A percentile compares a stretch with the other conserved stretches of the same genome.
These are phyloP conservation scores for Nycticebus coucang DNA, from an alignment of 2,113 vertebrate species.

Conservation along the genomic window DNA sequence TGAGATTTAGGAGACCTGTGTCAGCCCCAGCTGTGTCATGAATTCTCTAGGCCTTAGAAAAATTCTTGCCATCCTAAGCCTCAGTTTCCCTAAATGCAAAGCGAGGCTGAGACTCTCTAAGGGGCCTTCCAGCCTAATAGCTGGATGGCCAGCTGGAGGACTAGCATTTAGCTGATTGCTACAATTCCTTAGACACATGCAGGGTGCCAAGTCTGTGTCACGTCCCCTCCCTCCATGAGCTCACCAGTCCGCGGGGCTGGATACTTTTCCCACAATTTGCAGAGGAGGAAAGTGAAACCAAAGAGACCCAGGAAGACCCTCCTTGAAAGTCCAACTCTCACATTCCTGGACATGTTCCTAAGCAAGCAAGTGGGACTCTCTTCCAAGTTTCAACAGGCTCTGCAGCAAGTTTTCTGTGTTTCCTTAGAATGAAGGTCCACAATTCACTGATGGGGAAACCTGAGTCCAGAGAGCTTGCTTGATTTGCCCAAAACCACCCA, in stretches of 20 bases:
- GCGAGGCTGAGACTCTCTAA: background rate
- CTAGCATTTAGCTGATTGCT: background rate
- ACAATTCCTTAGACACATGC: fast-evolving
- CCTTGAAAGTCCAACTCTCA: background rate
- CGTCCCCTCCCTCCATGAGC: background rate
- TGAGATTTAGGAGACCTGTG: background rate
- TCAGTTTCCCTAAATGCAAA: background rate
- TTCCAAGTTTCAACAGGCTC: background rate
- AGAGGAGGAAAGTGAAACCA: background rate
- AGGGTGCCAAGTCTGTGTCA: background rate
- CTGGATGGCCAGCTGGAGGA: background rate
- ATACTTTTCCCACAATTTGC: background rate
- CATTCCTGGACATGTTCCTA: background rate
- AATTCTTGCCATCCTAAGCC: background rate
- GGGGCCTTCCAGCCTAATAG: background rate
- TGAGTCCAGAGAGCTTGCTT: background rate
- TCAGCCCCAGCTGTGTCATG: fast-evolving
- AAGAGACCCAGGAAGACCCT: background rate
- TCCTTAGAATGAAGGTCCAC: background rate
- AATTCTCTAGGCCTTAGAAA: background rate
- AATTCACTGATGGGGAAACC: background rate
- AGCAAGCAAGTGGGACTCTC: background rate
- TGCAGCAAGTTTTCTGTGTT: background rate
- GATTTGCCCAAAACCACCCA: background rate
- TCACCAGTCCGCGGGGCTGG: background rate